These are phyloP conservation scores for Cyrtonyx montezumae DNA, from an alignment of 2,113 vertebrate species.

Conservation along the genomic window DNA sequence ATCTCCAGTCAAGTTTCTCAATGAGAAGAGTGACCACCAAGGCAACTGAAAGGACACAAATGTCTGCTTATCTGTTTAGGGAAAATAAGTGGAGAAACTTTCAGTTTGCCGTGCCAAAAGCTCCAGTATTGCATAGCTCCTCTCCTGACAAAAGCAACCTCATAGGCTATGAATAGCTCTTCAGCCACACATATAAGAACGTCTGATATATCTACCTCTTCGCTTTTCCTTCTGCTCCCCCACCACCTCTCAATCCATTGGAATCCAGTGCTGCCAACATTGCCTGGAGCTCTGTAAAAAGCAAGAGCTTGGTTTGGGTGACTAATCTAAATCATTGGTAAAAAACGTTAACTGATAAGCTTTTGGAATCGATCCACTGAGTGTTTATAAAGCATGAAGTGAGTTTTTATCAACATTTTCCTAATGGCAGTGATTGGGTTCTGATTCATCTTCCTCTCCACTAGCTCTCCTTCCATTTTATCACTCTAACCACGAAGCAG, in stretches of 20 bases:
- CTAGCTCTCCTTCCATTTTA: neutral
- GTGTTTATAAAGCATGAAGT: neutral
- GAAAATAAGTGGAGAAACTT: neutral
- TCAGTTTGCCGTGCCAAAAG: neutral
- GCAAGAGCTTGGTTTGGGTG: neutral
- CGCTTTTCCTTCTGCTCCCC: neutral
- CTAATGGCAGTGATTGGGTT: neutral
- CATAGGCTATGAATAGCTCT: neutral
- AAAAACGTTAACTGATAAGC: neutral
- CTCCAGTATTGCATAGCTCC: fast-evolving
- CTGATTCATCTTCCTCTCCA: neutral
- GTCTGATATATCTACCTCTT: neutral
- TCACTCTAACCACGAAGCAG: neutral
- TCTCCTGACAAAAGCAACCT: neutral
- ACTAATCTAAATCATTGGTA: neutral
- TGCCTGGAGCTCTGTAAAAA: neutral
- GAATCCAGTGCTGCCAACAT: neutral
- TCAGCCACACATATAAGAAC: neutral
- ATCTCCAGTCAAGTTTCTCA: neutral
- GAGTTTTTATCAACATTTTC: neutral
- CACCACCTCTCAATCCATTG: neutral
- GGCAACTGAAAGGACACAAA: neutral
- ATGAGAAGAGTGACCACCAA: neutral
- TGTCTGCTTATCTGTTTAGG: neutral
- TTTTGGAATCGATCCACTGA: neutral